A percentile compares a stretch with the other conserved stretches of the same genome.
phyloP scores from a whole-genome alignment of 2,888 invertebrate species.

The Ormyrus pomaceus region DNA sequence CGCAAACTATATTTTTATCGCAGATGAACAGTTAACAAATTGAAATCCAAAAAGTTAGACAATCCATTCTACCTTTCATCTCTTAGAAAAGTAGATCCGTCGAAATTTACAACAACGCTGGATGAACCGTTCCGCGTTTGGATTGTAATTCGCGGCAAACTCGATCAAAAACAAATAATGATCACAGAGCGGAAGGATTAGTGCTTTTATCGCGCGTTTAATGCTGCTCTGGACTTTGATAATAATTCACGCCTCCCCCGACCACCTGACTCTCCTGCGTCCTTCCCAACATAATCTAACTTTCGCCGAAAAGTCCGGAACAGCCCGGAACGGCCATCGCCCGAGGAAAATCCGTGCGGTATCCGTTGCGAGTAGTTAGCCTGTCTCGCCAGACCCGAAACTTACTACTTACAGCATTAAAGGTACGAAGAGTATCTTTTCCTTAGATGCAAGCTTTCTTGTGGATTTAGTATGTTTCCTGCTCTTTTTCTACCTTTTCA shows the following conservation, averaged over 20 bases:
- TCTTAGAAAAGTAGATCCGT: too few relatives aligned
- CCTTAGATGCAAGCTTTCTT: background rate
- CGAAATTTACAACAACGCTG: too few relatives aligned
- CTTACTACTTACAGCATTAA: slow-evolving; percentile 29
- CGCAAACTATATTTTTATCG: too few relatives aligned
- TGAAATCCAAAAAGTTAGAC: too few relatives aligned
- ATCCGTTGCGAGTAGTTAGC: slow-evolving; percentile 4
- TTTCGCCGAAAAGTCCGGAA: slow-evolving; percentile 5
- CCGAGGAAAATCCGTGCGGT: background rate
- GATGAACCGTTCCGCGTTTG: background rate
- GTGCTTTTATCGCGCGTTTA: too few relatives aligned
- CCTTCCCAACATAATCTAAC: background rate
- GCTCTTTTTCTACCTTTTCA: too few relatives aligned
- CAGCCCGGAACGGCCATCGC: slow-evolving; percentile 1
- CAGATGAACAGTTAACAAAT: too few relatives aligned
- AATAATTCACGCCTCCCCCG: slow-evolving; percentile 20
- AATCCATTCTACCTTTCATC: too few relatives aligned
- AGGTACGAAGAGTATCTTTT: slow-evolving; percentile 10
- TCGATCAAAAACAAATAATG: background rate
- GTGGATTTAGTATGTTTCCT: too few relatives aligned
- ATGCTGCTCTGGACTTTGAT: slow-evolving; percentile 8
- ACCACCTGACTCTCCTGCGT: background rate
- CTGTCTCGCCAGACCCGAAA: background rate
- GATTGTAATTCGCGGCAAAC: background rate
- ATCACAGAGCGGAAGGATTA: background rate